Percentiles rank a stretch among this genome's conserved stretches.
These are phyloP conservation scores for Eonycteris spelaea DNA, from an alignment of 2,113 vertebrate species.

Conservation along the genomic window DNA sequence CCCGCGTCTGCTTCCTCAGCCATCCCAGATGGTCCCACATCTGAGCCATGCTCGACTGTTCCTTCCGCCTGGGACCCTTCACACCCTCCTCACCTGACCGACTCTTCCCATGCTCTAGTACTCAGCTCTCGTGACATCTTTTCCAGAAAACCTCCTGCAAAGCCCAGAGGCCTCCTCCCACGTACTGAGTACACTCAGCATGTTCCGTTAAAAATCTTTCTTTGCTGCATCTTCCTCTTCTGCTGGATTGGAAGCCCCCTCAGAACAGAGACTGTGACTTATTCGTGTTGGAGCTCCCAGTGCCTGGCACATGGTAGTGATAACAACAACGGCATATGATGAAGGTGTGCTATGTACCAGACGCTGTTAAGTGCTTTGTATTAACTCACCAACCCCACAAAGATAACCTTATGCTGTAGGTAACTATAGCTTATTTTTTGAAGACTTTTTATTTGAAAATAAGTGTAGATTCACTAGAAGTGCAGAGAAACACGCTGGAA, in stretches of 20 bases:
- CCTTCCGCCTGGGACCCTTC: neutral
- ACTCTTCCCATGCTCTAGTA: neutral
- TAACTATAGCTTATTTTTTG: neutral
- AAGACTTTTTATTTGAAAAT: constrained; percentile 4
- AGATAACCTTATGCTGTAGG: neutral
- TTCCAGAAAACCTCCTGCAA: neutral
- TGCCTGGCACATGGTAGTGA: neutral
- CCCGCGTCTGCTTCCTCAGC: neutral
- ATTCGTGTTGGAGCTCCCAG: neutral
- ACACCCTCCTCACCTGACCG: neutral
- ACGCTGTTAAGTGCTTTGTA: neutral
- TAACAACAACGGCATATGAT: neutral
- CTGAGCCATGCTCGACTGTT: accelerated
- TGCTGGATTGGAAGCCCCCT: neutral
- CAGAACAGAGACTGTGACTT: neutral
- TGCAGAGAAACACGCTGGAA: neutral
- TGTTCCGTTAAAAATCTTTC: neutral
- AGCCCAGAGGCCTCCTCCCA: neutral
- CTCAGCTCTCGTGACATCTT: neutral
- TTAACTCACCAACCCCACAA: neutral
- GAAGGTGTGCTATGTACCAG: neutral
- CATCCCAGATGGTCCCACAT: neutral
- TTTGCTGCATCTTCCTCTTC: neutral
- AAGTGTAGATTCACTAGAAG: neutral
- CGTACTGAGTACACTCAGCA: neutral